Conservation (phyloP, 2,797 vertebrate genomes). For the Eutrigla gurnardus region DNA sequence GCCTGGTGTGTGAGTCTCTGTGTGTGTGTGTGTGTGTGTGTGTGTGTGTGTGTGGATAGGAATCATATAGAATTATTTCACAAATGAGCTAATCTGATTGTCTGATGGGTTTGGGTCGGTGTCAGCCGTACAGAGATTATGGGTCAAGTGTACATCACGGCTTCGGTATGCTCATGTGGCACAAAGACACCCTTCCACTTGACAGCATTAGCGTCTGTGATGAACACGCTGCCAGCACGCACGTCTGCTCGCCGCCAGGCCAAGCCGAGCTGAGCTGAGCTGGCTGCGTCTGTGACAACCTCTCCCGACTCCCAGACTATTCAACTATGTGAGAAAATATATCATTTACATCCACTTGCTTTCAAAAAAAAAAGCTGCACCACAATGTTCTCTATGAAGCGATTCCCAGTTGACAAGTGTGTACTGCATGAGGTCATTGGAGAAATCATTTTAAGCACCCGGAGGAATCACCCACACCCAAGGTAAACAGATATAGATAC, state of each 20-base stretch:
- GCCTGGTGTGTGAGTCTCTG: conserved; percentile 38
- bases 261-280: conserved; percentile 26
- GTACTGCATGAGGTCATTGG: conserved; percentile 75
- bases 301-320: conserved; percentile 49
- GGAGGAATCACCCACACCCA: conserved; percentile 73
- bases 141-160: conserved; percentile 27
- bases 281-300: conserved; percentile 54
- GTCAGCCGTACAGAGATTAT: conserved; percentile 4
- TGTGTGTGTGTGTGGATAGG: conserved; percentile 22
- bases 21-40: conserved; percentile 34
- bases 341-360: conserved; percentile 64
- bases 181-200: conserved; percentile 33
- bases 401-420: conserved; percentile 64
- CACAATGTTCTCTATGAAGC: conserved; percentile 52
- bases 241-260: conserved; percentile 3
- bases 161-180: conserved; percentile 48
- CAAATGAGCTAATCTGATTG: conserved; percentile 53
- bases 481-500: conserved; percentile 81
- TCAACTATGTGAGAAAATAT: conserved; percentile 66
- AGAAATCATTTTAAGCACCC: conserved; percentile 69
- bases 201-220: conserved; percentile 57
- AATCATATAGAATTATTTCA: conserved; percentile 52
- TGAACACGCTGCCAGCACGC: conserved; percentile 43
- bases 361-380: background rate
- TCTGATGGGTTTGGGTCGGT: conserved; percentile 45